Percentiles rank a stretch among this genome's conserved stretches.
These are phyloP conservation scores for Silurus meridionalis DNA, from an alignment of 2,113 vertebrate species.

Conservation along the genomic window DNA sequence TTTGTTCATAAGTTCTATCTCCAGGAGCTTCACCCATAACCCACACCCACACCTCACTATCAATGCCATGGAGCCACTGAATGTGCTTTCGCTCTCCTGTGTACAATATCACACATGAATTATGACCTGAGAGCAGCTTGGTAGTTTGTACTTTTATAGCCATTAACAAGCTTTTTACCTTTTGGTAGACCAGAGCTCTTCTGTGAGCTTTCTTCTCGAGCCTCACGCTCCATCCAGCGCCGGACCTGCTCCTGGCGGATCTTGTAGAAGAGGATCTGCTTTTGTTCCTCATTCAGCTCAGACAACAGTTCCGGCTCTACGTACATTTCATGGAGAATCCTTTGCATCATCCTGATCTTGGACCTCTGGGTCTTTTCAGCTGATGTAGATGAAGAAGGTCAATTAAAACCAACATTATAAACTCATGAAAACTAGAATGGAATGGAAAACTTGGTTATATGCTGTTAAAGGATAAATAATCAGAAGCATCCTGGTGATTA, in stretches of 20 bases:
- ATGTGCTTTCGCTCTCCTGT: conserved; percentile 64
- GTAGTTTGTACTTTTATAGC: not conserved
- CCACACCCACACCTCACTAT: conserved; percentile 86
- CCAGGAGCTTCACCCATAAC: conserved; percentile 82
- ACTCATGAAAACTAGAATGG: too few relatives aligned
- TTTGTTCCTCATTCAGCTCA: conserved; percentile 84
- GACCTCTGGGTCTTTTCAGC: not conserved
- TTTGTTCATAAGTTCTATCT: conserved; percentile 80
- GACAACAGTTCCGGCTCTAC: conserved; percentile 81
- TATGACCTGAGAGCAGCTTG: not conserved
- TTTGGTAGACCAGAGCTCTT: not conserved
- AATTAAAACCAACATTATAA: not conserved
- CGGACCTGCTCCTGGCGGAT: conserved; percentile 86
- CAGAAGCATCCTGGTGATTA: too few relatives aligned
- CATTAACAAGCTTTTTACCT: conserved; percentile 30
- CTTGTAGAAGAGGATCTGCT: conserved; percentile 87
- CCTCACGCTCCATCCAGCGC: conserved; percentile 79
- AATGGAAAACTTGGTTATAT: too few relatives aligned
- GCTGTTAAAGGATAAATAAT: too few relatives aligned
- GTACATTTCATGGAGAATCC: conserved; percentile 81
- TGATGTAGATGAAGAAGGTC: not conserved
- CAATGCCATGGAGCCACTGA: conserved; percentile 76
- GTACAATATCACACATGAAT: conserved; percentile 1
- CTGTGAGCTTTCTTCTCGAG: conserved; percentile 24
- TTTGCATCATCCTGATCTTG: conserved; percentile 75